phyloP scores from a whole-genome alignment of 2,797 vertebrate genomes.

The Gymnopithys bicolor region DNA sequence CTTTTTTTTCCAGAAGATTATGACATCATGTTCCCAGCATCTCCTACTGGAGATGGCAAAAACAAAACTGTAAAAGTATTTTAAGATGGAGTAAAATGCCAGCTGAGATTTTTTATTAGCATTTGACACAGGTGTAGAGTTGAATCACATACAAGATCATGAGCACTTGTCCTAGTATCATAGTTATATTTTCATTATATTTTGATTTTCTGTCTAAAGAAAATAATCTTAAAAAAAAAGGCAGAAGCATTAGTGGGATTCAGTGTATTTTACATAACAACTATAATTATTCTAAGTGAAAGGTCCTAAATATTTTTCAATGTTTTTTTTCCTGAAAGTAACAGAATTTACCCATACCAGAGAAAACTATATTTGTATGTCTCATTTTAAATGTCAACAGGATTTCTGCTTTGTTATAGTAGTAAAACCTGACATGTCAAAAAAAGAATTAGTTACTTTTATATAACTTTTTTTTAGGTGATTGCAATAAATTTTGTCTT shows the following conservation, averaged over 20 bases:
- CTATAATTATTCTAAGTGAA: neutral
- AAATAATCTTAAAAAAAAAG: neutral
- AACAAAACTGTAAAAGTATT: constrained; percentile 48
- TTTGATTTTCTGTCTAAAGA: neutral
- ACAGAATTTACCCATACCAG: neutral
- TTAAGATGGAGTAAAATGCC: constrained; percentile 43
- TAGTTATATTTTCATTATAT: neutral
- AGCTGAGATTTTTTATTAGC: constrained; percentile 62
- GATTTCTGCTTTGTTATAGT: neutral
- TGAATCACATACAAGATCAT: neutral
- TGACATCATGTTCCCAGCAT: constrained; percentile 57
- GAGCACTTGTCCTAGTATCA: neutral
- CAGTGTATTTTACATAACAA: neutral
- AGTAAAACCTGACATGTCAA: neutral
- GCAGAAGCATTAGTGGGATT: neutral
- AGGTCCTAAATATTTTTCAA: neutral
- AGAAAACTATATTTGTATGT: neutral
- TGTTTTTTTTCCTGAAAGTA: neutral
- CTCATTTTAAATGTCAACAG: neutral
- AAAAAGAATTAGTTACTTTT: neutral
- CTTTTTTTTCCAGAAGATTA: neutral
- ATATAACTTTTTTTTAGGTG: neutral
- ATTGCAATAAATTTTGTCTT: neutral
- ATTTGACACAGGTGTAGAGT: neutral
- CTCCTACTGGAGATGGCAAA: constrained; percentile 10